Base-by-base conservation (phyloP, 2,797 vertebrate genomes). In the Triplophysa yarkandensis region DNA sequence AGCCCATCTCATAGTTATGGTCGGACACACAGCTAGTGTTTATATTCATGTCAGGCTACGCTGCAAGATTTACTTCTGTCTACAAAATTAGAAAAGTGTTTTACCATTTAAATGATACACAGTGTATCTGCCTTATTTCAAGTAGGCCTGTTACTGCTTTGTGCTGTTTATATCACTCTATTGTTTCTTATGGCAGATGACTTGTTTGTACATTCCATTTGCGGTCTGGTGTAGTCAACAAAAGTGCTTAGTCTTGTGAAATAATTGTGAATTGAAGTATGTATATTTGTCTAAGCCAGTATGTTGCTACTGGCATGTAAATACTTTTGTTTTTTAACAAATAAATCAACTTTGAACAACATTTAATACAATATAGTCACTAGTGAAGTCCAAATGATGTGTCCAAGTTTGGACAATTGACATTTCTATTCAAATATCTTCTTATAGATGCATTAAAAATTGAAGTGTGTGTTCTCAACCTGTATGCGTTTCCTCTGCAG, bases 221-320 rank as follows among this genome's bases (percentile, higher is more conserved):
- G 34, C 54, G 67, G 21, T 41, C 63, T 72, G 57, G 55, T 34
- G 57, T 36, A 34, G 16, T 43, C 27, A 58, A 36, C 44, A 36
- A 30, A 16, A 23, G 25, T 72, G n/a, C 68, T 81, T 43, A 14
- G 68, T 76, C 67, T 65, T 72, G 21, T 11, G 13, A 48, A 76
- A 43, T 68, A 34, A 30, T 66, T 72, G 69, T 52, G 23, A 63
- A 60, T 30, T 74, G 32, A 52, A 64, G 28, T 58, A 28, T 36
- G 57, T 66, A 55, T 78, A 21, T 34, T 63, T 44, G 74, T 67
- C 71, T 30, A 39, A 77, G 68, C 67, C 72, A 67, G 74, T 77
- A 64, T 80, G 65, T 71, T 41, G 43, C 50, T 77, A 69, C 21
- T 48, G 78, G 44, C 43, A 41, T 70, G 73, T 77, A 73, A 64